A percentile compares a stretch with the other conserved stretches of the same genome.
Conservation (phyloP, 2,888 invertebrate genomes). For the Melikaiella ostensackeni region DNA sequence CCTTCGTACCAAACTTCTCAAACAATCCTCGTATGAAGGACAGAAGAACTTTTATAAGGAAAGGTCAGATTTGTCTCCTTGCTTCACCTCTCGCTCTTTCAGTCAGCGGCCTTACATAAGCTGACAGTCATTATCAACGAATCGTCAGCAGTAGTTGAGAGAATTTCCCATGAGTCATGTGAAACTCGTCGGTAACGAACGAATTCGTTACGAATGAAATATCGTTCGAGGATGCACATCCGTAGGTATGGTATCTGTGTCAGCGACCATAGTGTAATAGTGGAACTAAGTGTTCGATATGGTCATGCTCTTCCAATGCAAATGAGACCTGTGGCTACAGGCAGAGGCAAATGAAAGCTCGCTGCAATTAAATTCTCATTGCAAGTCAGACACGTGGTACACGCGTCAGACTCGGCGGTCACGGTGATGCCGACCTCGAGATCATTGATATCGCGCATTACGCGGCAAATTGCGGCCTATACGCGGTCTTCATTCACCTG, state of each 20-base stretch:
- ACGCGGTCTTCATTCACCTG: constrained; percentile 53
- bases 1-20: too few relatives aligned
- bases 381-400: constrained; percentile 70
- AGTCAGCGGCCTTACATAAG: not conserved
- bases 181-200: constrained; percentile 7
- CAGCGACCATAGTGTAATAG: constrained; percentile 57
- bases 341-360: constrained; percentile 51
- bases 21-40: too few relatives aligned
- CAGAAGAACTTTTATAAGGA: not conserved
- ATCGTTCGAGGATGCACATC: constrained; percentile 24
- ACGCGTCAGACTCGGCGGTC: constrained; percentile 70
- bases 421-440: constrained; percentile 59
- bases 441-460: constrained; percentile 73
- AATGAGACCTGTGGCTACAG: constrained; percentile 59
- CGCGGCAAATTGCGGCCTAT: constrained; percentile 68
- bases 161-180: constrained; percentile 20
- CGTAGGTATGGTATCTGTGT: constrained; percentile 9
- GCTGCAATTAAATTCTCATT: constrained; percentile 60
- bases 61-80: not conserved
- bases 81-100: constrained; percentile 1
- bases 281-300: constrained; percentile 64
- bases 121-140: not conserved
- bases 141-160: not conserved
- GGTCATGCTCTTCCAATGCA: constrained; percentile 67
- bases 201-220: constrained; percentile 4